phyloP scores from a whole-genome alignment of 2,113 vertebrate genomes.

The Heliornis fulica region DNA sequence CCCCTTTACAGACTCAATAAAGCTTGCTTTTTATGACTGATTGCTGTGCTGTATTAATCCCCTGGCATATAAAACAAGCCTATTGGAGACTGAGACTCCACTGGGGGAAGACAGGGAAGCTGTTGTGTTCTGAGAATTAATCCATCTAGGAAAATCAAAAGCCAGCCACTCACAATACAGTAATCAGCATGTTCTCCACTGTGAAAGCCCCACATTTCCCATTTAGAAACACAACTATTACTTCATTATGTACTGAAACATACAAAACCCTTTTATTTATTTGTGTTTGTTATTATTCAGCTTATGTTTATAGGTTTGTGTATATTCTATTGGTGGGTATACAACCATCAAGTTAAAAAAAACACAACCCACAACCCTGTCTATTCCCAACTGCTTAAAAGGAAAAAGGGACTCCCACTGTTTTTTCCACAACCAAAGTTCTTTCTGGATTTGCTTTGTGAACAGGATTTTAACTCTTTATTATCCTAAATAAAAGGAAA shows the following conservation, averaged over 20 bases:
- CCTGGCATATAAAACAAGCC: slow-evolving; percentile 74
- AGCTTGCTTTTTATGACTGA: slow-evolving; percentile 78
- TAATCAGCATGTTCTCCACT: slow-evolving; percentile 85
- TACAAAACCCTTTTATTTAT: slow-evolving; percentile 69
- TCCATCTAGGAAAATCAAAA: slow-evolving; percentile 81
- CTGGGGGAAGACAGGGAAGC: slow-evolving; percentile 77
- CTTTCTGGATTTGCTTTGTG: slow-evolving; percentile 25
- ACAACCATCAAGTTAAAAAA: slow-evolving; percentile 58
- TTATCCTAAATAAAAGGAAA: slow-evolving; percentile 6
- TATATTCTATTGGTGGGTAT: slow-evolving; percentile 53
- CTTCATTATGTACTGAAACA: slow-evolving; percentile 62
- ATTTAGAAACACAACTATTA: slow-evolving; percentile 78
- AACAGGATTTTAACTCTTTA: slow-evolving; percentile 65
- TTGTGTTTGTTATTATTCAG: slow-evolving; percentile 74
- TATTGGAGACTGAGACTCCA: slow-evolving; percentile 73
- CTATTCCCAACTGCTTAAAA: slow-evolving; percentile 68
- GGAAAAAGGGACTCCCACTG: slow-evolving; percentile 68
- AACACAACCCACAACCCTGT: slow-evolving; percentile 20
- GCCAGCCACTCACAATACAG: slow-evolving; percentile 87
- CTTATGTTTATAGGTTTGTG: slow-evolving; percentile 72
- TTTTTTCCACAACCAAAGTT: slow-evolving; percentile 24
- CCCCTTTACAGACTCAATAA: slow-evolving; percentile 71
- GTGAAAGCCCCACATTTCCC: slow-evolving; percentile 75
- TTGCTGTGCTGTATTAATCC: slow-evolving; percentile 83
- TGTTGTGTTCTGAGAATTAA: slow-evolving; percentile 77